A percentile compares a stretch with the other conserved stretches of the same genome.
Conservation (phyloP, 2,113 vertebrate species). For the Symphodus melops region DNA sequence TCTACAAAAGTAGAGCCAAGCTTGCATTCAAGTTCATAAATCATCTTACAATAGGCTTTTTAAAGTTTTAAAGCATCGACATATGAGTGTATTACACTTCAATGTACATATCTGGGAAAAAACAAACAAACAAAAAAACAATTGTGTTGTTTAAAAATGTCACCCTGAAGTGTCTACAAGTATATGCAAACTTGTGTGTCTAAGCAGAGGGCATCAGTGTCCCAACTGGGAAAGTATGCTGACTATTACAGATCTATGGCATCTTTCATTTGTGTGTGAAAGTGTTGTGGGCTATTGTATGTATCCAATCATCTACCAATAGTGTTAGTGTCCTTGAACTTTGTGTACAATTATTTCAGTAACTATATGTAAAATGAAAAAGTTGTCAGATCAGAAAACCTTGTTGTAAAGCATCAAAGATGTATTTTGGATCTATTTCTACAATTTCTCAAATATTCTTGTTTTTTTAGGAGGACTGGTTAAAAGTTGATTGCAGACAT, state of each 20-base stretch:
- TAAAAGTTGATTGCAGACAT: neutral
- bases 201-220: neutral
- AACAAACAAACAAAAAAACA: too few species aligned
- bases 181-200: neutral
- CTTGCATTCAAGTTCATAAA: neutral
- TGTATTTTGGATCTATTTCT: neutral
- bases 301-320: neutral
- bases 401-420: neutral
- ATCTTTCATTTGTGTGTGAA: constrained; percentile 1
- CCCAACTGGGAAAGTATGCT: neutral
- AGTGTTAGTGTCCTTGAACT: neutral
- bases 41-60: neutral
- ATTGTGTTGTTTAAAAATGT: neutral
- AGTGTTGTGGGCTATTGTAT: neutral
- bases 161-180: neutral
- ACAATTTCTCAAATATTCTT: neutral
- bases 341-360: neutral
- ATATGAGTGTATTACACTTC: neutral
- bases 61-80: neutral
- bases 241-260: neutral
- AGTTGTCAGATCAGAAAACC: neutral
- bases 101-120: too few species aligned
- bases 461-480: neutral
- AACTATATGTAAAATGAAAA: neutral
- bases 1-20: too few species aligned